Conservation (phyloP, 2,113 vertebrate genomes). For the Cyprinodon variegatus region DNA sequence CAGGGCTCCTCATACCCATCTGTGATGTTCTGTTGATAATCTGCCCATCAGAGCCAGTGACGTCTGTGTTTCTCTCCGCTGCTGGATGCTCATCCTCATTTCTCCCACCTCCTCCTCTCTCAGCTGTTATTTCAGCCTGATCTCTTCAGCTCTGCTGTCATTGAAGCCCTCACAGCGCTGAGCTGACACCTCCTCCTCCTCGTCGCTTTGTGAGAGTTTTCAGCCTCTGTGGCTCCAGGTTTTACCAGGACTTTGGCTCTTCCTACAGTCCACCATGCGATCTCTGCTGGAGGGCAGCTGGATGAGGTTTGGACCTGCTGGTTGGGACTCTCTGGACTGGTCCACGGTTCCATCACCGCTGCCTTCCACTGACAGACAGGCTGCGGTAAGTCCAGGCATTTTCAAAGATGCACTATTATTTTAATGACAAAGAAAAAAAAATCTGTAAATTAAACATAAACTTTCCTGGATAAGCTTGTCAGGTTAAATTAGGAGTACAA, state of each 20-base stretch:
- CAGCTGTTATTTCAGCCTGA: slow-evolving; percentile 24
- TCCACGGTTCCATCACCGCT: slow-evolving; percentile 79
- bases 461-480: background rate
- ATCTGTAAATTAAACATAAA: background rate
- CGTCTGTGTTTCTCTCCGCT: slow-evolving; percentile 1
- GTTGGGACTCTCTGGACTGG: slow-evolving; percentile 87
- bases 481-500: background rate
- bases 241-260: slow-evolving; percentile 14
- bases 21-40: slow-evolving; percentile 17
- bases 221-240: slow-evolving; percentile 13
- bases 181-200: background rate
- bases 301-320: slow-evolving; percentile 87
- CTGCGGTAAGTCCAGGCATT: slow-evolving; percentile 79
- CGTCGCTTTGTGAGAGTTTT: background rate
- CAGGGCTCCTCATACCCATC: background rate
- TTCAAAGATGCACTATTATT: rapidly evolving
- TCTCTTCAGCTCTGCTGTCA: slow-evolving; percentile 11
- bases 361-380: slow-evolving; percentile 81
- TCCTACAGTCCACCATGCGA: slow-evolving; percentile 78
- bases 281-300: slow-evolving; percentile 85
- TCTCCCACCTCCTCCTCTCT: background rate
- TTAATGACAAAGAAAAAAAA: background rate
- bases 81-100: slow-evolving; percentile 40
- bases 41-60: slow-evolving; percentile 45
- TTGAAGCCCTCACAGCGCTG: slow-evolving; percentile 23